Base-by-base conservation (phyloP, 1,140 invertebrate genomes). In the Drosophila chauvacae region DNA sequence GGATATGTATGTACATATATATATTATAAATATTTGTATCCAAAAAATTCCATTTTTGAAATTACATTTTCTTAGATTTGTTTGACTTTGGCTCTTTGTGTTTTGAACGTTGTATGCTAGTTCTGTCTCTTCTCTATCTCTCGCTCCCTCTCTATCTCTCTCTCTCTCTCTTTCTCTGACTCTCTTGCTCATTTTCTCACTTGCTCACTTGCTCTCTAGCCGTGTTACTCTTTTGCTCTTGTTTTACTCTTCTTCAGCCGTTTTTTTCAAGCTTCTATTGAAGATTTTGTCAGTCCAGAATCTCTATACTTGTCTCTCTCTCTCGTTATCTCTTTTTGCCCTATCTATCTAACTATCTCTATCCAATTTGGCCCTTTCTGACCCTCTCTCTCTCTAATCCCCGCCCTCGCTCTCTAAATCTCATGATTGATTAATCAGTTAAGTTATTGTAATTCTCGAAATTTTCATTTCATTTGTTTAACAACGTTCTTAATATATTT, bases 91-190 rank as follows among this genome's bases (percentile, higher is more conserved):
- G 50, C 58, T 76, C 53, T 44, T 75, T 77, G 39, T 68, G 41
- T 60, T 57, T 68, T 51, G 14, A 50, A 77, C 47, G 56, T 62
- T 73, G 55, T 73, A 72, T 74, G 71, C 59, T 72, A 72, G 56
- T 10, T 77, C 58, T 62, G 28, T 62, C 57, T 70, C 26, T 57
- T 68, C 41, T 57, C 48, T 55, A 26, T 51, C 16, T 33, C 35
- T 41, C 20, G 23, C 11, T 48, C 39, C 61, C 28, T 64, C 35
- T 55, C 30, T 44, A 33, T 30, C 26, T 28, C 30, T 44, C 41
- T 33, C 28, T 28, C 11, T 23, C 18, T 55, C 57, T 58, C 20
- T 30, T 7, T 30, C 28, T 30, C 30, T 30, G 30, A 30, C 57
- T 58, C 20, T 39, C 44, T 63, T 18, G 30, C 41, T 33, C 13